Evolutionary conservation across 2,113 vertebrate species (phyloP), one percentile per base, ranked within the genome.

Genomic region (Caretta caretta): DNA sequence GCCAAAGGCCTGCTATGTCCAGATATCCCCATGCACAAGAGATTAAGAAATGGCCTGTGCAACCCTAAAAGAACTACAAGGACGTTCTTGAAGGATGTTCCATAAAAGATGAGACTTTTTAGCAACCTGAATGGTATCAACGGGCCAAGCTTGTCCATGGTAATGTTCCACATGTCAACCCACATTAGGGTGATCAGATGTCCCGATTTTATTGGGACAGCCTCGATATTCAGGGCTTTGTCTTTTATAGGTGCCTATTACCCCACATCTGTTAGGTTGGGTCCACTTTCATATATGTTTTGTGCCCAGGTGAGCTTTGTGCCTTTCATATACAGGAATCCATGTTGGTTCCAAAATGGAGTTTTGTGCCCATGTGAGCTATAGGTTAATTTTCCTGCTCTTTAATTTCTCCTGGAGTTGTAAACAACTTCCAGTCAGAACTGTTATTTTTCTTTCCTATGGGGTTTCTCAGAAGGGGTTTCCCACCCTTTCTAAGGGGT

Each of bases 21-120:
- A n/a, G 56, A 59, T 22, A 8, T 10, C 78, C 0, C 3, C n/a
- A 3, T 29, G 31, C 25, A 24, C 56, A 2, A 24, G 72, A 1
- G 9, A 0, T 1, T 13, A 11, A 51, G 38, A 65, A 2, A 6
- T 0, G 9, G n/a, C 53, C 53, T 1, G 1, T 3, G 69, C 5
- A 0, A 2, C 0, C 53, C 5, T 0, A 17, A 49, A 51, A 0
- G 2, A 24, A 11, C 6, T 1, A 2, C 35, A 1, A 12, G 56
- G 56, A 1, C 9, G 0, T 8, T 14, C 1, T 38, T 1, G 46
- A 51, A 78, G 57, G 87, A 2, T 29, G 6, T 0, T 3, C 54
- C 69, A 1, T 3, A 3, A 0, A 22, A 2, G 7, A 8, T 5
- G 48, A 48, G 46, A 12, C 19, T 5, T 54, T 6, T 1, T 38